Base-by-base conservation (phyloP, 2,888 invertebrate species). In the Drosophila dives region DNA sequence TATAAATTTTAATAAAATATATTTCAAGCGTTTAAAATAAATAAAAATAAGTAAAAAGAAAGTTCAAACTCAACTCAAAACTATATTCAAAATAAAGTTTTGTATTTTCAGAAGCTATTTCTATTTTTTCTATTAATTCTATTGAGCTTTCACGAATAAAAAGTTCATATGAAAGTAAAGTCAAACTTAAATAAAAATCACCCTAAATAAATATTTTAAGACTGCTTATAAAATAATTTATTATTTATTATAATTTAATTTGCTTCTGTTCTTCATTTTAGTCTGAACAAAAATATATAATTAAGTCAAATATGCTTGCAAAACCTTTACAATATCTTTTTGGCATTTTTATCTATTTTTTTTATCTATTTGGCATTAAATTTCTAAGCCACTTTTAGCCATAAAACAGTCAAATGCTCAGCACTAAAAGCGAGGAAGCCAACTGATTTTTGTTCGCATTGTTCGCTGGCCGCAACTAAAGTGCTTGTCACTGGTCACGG, bases 401-500 rank as follows among this genome's bases (percentile, higher is more conserved):
- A n/a, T 15, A 77, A 84, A 79, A 32, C 20, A 11, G 74, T 77
- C n/a, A 72, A 65, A 20, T 15, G 50, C 50, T 7, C 81, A 81
- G 8, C 84, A 59, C 83, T 55, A 40, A 12, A 29, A 26, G 42
- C 45, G 40, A n/a, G 59, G 40, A 26, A 55, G 50, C 53, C 65
- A 33, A 55, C 51, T 61, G 49, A 58, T 64, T 45, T 23, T 45
- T 38, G 38, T 38, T 81, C 73, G 74, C 76, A 74, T 86, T 87
- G 83, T 81, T 78, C 73, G 81, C 50, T 77, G 68, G 87, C 86
- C 83, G 72, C 87, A 86, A 74, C 87, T 84, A 85, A 85, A 85
- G 86, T 85, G 85, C 85, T 86, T 85, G 85, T 85, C 85, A 86
- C 86, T 86, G 85, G 85, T 81, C 86, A 83, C 75, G 85, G 85